These are phyloP conservation scores for Blastomussa wellsi DNA, from an alignment of 92 coral and sea anemone species.

Conservation along the genomic window DNA sequence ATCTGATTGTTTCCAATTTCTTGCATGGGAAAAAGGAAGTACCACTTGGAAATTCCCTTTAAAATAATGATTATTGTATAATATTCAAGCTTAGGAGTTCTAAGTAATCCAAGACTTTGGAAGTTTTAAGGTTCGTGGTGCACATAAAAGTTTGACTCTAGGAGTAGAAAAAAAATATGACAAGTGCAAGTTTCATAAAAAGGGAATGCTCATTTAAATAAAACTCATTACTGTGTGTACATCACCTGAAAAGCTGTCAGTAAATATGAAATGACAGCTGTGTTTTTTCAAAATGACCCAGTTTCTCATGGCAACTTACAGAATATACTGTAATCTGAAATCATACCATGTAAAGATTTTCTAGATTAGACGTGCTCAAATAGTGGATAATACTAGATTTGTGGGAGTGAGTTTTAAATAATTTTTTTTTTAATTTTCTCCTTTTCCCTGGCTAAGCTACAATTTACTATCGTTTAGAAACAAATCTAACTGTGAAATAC, in stretches of 20 bases:
- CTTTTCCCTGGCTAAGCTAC: neutral
- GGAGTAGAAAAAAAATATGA: neutral
- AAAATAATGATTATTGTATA: neutral
- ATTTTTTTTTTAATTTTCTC: neutral
- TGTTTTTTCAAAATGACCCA: neutral
- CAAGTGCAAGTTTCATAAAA: neutral
- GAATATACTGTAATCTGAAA: no score
- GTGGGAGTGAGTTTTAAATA: neutral
- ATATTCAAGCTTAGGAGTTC: neutral
- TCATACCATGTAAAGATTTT: neutral
- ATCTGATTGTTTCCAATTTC: neutral
- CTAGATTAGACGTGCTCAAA: neutral
- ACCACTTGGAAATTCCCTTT: neutral
- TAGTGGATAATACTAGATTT: neutral
- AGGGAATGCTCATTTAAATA: slow-evolving; percentile 13
- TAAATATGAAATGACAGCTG: neutral
- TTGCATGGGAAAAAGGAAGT: neutral
- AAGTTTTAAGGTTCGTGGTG: neutral
- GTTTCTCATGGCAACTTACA: slow-evolving; percentile 14
- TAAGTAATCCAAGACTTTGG: neutral
- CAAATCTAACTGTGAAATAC: neutral
- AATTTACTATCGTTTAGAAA: neutral
- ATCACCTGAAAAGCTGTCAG: slow-evolving; percentile 12
- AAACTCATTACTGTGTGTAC: neutral
- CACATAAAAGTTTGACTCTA: neutral